Evolutionary conservation across 2,113 vertebrate genomes (phyloP).

Genomic region (Rissa tridactyla): DNA sequence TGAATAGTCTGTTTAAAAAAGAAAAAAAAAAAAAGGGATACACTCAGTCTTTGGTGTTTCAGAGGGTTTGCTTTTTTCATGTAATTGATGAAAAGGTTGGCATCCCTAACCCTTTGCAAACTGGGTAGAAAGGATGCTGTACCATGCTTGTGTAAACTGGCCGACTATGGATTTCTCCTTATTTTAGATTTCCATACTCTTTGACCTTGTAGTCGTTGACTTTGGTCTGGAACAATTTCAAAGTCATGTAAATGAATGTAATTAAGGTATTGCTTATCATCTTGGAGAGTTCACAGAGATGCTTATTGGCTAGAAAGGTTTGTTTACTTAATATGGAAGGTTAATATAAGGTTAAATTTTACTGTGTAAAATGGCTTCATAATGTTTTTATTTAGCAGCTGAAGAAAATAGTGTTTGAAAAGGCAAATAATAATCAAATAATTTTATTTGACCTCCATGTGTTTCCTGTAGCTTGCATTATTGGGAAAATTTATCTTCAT

Average conservation of each 20-base stretch:
- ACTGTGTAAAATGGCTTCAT: conserved; percentile 70
- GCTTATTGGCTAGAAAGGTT: conserved; percentile 81
- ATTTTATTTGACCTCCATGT: conserved; percentile 46
- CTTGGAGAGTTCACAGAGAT: conserved; percentile 77
- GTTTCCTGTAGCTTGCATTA: conserved; percentile 42
- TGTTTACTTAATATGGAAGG: conserved; percentile 79
- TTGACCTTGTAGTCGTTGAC: conserved; percentile 82
- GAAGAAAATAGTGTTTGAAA: conserved; percentile 66
- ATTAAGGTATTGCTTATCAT: conserved; percentile 87
- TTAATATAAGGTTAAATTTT: conserved; percentile 81
- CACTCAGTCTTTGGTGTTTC: neutral
- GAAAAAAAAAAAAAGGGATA: neutral
- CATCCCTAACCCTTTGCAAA: neutral
- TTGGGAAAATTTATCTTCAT: conserved; percentile 50
- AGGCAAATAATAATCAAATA: conserved; percentile 57
- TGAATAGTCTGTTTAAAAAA: neutral
- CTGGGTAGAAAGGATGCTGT: neutral
- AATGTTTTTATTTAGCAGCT: conserved; percentile 72
- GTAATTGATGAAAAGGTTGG: neutral
- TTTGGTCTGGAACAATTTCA: conserved; percentile 82
- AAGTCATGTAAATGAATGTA: conserved; percentile 87
- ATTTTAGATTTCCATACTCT: conserved; percentile 67
- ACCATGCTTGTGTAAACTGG: neutral
- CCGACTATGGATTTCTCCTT: conserved; percentile 38
- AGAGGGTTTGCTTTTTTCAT: neutral